A percentile compares a stretch with the other conserved stretches of the same genome.
These are phyloP conservation scores for Indicator maculatus DNA, from an alignment of 2,113 vertebrate genomes.

Conservation along the genomic window DNA sequence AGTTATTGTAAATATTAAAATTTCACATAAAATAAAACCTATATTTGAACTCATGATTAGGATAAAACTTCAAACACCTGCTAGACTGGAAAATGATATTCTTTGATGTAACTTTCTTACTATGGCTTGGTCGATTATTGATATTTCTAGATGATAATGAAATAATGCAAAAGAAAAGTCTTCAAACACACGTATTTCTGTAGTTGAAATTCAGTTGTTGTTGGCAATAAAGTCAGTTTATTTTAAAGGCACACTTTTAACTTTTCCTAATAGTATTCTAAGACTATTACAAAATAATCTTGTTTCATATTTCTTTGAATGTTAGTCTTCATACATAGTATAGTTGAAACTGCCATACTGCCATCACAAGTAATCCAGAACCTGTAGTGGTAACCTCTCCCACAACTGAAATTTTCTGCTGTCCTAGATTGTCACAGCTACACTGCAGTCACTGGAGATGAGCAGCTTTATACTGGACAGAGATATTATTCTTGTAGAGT, in stretches of 20 bases:
- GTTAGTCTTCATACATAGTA: not conserved
- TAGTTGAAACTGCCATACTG: not conserved
- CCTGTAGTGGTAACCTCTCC: not conserved
- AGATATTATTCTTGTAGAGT: not conserved
- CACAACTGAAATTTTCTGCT: not conserved
- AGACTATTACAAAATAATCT: not conserved
- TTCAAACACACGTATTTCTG: not conserved
- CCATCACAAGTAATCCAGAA: not conserved
- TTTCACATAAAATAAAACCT: not conserved
- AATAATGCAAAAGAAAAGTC: not conserved
- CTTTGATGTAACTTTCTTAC: not conserved
- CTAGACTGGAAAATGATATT: not conserved
- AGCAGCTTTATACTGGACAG: not conserved
- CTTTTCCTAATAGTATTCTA: not conserved
- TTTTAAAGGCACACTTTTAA: not conserved
- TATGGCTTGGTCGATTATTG: not conserved
- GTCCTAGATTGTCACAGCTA: not conserved
- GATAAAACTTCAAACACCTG: not conserved
- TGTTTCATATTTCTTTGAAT: not conserved
- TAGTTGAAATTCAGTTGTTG: not conserved
- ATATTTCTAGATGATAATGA: not conserved
- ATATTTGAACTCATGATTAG: not conserved
- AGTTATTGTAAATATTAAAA: not conserved
- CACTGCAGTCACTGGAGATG: not conserved
- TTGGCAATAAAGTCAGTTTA: not conserved